Percentiles rank a stretch among this genome's conserved stretches.
Conservation (phyloP, 2,113 vertebrate genomes). For the Arvicanthis niloticus region DNA sequence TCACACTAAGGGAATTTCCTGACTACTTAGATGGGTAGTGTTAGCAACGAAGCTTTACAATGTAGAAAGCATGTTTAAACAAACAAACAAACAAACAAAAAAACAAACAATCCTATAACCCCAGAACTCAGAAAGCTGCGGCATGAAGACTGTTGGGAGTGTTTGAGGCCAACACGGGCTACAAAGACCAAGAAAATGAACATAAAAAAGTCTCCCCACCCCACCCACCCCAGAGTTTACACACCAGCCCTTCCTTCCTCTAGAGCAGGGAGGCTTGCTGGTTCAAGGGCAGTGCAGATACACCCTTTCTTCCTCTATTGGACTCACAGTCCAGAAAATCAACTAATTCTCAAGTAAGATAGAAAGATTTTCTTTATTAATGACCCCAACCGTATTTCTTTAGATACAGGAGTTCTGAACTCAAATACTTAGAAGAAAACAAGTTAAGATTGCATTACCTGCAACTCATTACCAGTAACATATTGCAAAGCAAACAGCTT, state of each 20-base stretch:
- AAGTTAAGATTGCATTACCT: constrained; percentile 90
- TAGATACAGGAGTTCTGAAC: constrained; percentile 91
- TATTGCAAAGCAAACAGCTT: constrained; percentile 92
- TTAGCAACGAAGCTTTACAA: neutral
- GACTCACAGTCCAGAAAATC: constrained; percentile 61
- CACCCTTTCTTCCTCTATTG: neutral
- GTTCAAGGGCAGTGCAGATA: neutral
- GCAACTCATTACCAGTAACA: constrained; percentile 89
- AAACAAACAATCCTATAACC: neutral
- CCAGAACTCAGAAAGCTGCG: neutral
- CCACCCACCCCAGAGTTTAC: neutral
- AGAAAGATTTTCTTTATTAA: constrained; percentile 92
- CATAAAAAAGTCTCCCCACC: neutral
- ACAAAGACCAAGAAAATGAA: neutral
- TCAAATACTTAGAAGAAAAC: constrained; percentile 89
- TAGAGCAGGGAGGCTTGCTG: neutral
- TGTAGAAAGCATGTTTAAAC: neutral
- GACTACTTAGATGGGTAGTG: neutral
- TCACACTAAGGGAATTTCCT: neutral
- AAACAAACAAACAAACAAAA: neutral
- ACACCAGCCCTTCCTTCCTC: neutral
- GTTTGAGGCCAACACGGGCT: neutral
- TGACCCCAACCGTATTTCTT: constrained; percentile 90
- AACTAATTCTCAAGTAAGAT: constrained; percentile 84
- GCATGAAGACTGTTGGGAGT: neutral